Evolutionary conservation across 2,113 vertebrate species (phyloP).

Genomic region (Progne subis): DNA sequence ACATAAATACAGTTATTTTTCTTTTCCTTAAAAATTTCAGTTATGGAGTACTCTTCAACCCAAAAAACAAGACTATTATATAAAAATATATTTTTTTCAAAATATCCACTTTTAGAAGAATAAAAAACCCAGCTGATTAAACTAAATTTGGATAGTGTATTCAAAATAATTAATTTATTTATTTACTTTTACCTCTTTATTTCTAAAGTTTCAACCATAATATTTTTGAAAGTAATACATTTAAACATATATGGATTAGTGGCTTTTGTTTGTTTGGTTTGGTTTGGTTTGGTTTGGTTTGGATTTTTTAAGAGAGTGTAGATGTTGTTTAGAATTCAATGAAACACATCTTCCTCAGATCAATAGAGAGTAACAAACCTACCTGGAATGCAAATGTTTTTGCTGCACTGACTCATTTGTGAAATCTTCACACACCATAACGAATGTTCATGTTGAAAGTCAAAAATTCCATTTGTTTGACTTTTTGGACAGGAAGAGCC

Average conservation of each 20-base stretch:
- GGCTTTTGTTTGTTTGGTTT: neutral
- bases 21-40: neutral
- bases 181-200: neutral
- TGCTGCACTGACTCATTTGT: neutral
- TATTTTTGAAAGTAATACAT: neutral
- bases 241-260: neutral
- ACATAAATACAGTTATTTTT: neutral
- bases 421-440: neutral
- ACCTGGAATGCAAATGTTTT: neutral
- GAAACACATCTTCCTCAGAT: neutral
- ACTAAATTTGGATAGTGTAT: neutral
- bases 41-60: rapidly evolving
- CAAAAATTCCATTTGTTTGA: neutral
- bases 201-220: neutral
- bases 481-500: neutral
- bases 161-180: neutral
- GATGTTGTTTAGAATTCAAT: neutral
- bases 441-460: neutral
- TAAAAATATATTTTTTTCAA: neutral
- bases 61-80: neutral
- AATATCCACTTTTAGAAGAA: neutral
- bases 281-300: neutral
- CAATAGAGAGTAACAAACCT: neutral
- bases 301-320: neutral
- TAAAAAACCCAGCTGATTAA: neutral